Conservation (phyloP, 2,113 vertebrate genomes). For the Cnemophilus loriae region DNA sequence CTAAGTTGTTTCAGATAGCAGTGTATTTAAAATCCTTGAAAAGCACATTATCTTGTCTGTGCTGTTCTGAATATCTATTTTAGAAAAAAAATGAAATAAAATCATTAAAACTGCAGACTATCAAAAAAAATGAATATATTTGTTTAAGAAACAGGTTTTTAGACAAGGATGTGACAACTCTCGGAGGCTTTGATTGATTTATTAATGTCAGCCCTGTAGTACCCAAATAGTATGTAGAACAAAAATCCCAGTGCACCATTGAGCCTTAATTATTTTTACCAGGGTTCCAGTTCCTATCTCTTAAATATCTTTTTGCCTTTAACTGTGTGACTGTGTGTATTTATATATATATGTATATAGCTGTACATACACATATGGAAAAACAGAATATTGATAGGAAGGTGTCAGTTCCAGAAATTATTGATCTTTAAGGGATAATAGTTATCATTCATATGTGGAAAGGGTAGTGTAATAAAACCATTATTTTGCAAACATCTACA, state of each 20-base stretch:
- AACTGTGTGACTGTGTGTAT: neutral
- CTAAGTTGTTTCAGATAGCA: neutral
- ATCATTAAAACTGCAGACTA: neutral
- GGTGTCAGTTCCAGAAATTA: neutral
- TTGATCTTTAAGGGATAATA: neutral
- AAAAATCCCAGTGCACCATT: neutral
- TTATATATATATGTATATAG: neutral
- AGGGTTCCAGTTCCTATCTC: neutral
- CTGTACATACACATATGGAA: neutral
- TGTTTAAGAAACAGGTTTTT: neutral
- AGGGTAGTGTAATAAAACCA: neutral
- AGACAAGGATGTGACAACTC: neutral
- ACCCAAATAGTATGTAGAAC: neutral
- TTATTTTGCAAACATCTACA: neutral
- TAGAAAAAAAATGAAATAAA: neutral
- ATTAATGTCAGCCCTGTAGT: neutral
- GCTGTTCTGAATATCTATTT: neutral
- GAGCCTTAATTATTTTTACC: constrained; percentile 10
- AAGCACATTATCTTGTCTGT: neutral
- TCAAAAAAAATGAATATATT: neutral
- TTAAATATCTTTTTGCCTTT: neutral
- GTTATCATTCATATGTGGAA: neutral
- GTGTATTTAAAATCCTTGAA: neutral
- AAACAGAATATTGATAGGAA: neutral
- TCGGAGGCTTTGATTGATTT: neutral